Evolutionary conservation across 2,888 invertebrate genomes (phyloP).

Genomic region (Stenotaenia linearis): DNA sequence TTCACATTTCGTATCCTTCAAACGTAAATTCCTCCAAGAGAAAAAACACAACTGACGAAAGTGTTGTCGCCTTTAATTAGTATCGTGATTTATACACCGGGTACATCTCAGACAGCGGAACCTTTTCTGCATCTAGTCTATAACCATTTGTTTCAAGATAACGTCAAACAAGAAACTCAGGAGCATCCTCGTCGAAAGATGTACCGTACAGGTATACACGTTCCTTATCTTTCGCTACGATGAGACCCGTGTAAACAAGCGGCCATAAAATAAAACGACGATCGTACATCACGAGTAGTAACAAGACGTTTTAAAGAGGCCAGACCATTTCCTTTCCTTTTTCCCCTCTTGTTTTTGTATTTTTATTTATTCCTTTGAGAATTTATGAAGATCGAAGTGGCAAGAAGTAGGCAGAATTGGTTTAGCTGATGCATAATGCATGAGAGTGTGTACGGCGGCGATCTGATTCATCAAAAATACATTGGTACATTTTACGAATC

Average conservation of each 20-base stretch:
- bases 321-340: background rate
- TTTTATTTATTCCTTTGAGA: background rate
- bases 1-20: too few relatives aligned
- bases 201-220: constrained; percentile 1
- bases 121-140: background rate
- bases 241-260: background rate
- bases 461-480: background rate
- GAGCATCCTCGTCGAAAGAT: background rate
- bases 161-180: background rate
- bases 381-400: background rate
- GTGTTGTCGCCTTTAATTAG: background rate
- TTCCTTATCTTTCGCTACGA: background rate
- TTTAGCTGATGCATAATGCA: background rate
- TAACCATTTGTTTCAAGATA: background rate
- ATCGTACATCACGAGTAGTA: background rate
- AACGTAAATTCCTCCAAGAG: too few relatives aligned
- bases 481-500: background rate
- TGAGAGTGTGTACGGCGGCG: background rate
- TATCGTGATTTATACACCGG: background rate
- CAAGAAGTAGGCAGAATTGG: background rate
- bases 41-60: background rate
- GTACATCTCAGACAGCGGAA: background rate
- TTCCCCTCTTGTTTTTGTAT: background rate
- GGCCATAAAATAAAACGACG: background rate
- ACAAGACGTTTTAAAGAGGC: background rate